Base-by-base conservation (phyloP, 2,113 vertebrate species). In the Heliornis fulica region DNA sequence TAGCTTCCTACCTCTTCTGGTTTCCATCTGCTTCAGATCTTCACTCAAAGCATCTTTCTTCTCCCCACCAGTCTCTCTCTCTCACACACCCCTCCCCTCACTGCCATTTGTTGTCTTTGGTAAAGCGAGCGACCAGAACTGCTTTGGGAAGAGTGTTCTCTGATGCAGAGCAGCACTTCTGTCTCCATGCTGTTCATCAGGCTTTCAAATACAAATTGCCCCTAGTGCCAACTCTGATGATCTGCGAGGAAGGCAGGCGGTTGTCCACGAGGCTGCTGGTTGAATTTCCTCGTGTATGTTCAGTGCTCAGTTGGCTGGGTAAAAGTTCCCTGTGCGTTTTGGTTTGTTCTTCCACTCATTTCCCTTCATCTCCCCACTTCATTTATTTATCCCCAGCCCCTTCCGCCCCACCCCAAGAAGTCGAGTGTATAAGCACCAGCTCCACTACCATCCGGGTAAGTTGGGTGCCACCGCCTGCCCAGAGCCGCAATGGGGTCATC, bases 391-490 rank as follows among this genome's bases (percentile, higher is more conserved):
- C 97, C 96, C 98, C 98, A 99, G 99, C 99, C 97, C 99, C 99
- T 53, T 99, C 99, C 2, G 99, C 99, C 89, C 99, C 99, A 96
- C 99, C 99, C 96, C 99, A 99, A 98, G 98, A 99, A 54, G 99
- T 99, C 77, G 97, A 98, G 22, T 98, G 99, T 97, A 90, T 98
- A 98, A 99, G 99, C 97, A 98, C 98, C 93, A 99, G 98, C 98
- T 99, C 99, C 95, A 99, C 99, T 95, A 99, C 98, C 91, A 98
- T 99, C 98, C 98, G 99, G 99, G 99, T 99, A 99, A 99, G 99
- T 99, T 99, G 99, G 99, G 99, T 98, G 97, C 98, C 99, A 2
- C 99, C 99, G 4, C 99, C 99, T 2, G 99, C 98, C 20, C 98
- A 98, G 96, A 99, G 99, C 97, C 99, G 98, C 97, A 99, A 99